Evolutionary conservation across 2,888 invertebrate genomes (phyloP), one percentile per base, ranked within the genome.

Genomic region (Hydropsyche betteni): DNA sequence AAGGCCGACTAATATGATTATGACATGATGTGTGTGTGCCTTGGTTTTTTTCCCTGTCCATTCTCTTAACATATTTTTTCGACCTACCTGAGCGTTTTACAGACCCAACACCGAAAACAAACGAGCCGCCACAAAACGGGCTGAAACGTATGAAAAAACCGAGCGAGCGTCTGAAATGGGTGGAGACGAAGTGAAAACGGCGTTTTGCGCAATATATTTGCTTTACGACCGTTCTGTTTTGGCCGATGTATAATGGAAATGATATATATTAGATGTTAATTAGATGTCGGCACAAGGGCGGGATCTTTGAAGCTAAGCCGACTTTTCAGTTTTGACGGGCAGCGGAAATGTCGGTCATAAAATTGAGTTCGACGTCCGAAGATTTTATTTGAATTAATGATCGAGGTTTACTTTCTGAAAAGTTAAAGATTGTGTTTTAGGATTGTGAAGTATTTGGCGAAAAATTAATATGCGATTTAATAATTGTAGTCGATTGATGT

Each of bases 161-260:
- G 55, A 5, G 8, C n/a, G 55, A 38, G 8, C 55, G 69, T 50
- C 52, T 16, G 52, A 55, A 72, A 72, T 72, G 72, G 51, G 70
- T 36, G 61, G 38, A 10, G 44, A 44, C 44, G 44, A 44, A 10
- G 44, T 44, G 44, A 44, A 44, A 44, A 44, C 10, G 44, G 4
- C 44, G 33, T 72, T 64, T 58, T 72, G 72, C 24, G 58, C 72
- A 55, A 72, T 72, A 72, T 72, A 72, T 72, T 72, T 72, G 72
- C 72, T 72, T 58, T 55, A 72, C 72, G 51, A 51, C 70, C 44
- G 58, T 38, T 72, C 38, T 58, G 61, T 58, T 58, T 58, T 58
- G 14, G 58, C 53, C 38, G 12, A 55, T 36, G 8, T n/a, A 72
- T 12, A n/a, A 12, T 8, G 12, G 55, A 5, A 55, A 55, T 55